phyloP scores from a whole-genome alignment of 2,888 invertebrate species.

The Eulithis prunata region DNA sequence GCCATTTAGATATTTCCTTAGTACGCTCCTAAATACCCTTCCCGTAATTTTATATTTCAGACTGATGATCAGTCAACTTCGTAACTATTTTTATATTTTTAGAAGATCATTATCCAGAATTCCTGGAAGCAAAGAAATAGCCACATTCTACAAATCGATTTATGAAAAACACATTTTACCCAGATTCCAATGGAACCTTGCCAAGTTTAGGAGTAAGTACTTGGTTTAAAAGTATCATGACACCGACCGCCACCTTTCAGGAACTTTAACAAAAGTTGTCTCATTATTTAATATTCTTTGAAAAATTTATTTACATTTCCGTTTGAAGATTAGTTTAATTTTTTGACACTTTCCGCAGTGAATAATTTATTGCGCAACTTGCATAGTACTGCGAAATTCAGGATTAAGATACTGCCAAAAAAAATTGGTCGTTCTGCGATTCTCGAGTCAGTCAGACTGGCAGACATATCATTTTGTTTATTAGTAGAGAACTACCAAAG shows the following conservation, averaged over 20 bases:
- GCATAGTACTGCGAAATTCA: background rate
- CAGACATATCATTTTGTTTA: no score
- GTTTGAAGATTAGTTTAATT: slow-evolving; percentile 6
- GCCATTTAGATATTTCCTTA: no score
- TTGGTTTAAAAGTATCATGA: slow-evolving; percentile 13
- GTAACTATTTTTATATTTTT: no score
- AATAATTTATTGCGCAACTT: background rate
- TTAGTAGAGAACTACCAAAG: background rate
- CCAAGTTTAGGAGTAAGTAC: slow-evolving; percentile 16
- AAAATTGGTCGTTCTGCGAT: no score
- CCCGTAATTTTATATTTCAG: no score
- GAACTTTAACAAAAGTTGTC: slow-evolving; percentile 14
- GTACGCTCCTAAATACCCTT: no score
- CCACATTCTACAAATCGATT: slow-evolving; percentile 1
- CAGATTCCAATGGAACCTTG: slow-evolving; percentile 23
- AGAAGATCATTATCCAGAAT: background rate
- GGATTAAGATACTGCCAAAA: no score
- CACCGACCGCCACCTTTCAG: slow-evolving; percentile 17
- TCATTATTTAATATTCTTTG: slow-evolving; percentile 8
- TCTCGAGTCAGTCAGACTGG: no score
- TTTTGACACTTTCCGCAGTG: slow-evolving; percentile 5
- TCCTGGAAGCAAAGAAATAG: background rate
- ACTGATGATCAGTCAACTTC: no score
- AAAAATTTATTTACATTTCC: slow-evolving; percentile 2
- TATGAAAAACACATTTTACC: slow-evolving; percentile 15